Percentiles rank a stretch among this genome's conserved stretches.
Evolutionary conservation across 2,113 vertebrate species (phyloP).

Genomic region (Myocastor coypus): DNA sequence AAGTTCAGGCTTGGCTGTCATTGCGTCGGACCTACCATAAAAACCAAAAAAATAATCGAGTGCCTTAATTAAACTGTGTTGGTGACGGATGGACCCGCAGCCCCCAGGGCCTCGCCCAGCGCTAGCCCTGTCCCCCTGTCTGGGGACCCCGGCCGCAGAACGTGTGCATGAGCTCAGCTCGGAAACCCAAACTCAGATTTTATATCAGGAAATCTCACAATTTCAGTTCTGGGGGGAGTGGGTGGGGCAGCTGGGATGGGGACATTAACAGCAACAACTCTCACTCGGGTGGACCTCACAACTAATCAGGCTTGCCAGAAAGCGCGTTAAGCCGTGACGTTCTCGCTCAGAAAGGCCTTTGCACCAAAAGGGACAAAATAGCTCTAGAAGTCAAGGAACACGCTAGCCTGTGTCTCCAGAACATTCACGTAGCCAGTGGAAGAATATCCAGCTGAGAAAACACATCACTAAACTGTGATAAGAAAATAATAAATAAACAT

Average conservation of each 20-base stretch:
- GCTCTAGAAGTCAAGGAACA: conserved; percentile 88
- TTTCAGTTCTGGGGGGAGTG: conserved; percentile 85
- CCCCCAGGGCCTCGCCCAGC: conserved; percentile 88
- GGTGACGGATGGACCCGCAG: conserved; percentile 91
- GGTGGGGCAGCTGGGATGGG: conserved; percentile 80
- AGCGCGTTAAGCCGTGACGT: conserved; percentile 91
- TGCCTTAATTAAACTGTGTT: conserved; percentile 97
- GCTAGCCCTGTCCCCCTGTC: conserved; percentile 84
- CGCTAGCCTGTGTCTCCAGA: conserved; percentile 89
- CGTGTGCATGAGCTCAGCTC: conserved; percentile 92
- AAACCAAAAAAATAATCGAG: conserved; percentile 99
- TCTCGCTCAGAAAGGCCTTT: conserved; percentile 90
- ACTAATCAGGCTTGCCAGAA: conserved; percentile 89
- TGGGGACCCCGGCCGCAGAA: conserved; percentile 87
- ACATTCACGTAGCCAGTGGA: conserved; percentile 88
- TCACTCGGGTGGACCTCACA: conserved; percentile 88
- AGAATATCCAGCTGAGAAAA: conserved; percentile 89
- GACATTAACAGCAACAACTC: conserved; percentile 90
- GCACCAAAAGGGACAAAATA: conserved; percentile 84
- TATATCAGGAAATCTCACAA: conserved; percentile 92
- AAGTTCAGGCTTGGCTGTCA: conserved; percentile 97
- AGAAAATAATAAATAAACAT: conserved; percentile 94
- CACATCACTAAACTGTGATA: conserved; percentile 92
- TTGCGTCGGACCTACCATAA: conserved; percentile 99
- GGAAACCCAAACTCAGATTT: conserved; percentile 91